Evolutionary conservation across 2,797 vertebrate genomes (phyloP).

Genomic region (Tinamus major): DNA sequence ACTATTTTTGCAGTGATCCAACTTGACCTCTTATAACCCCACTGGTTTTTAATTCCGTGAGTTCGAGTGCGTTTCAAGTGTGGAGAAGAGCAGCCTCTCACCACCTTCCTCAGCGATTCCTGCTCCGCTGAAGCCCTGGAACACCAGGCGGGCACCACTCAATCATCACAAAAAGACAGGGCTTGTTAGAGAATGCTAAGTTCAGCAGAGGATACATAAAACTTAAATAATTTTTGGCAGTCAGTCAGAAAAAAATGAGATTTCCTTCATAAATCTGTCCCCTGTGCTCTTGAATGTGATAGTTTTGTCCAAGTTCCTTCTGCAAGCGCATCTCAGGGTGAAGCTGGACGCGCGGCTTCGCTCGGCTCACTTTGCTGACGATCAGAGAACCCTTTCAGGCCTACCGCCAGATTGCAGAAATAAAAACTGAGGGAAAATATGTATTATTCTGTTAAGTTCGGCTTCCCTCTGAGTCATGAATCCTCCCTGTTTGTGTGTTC

Average conservation of each 20-base stretch:
- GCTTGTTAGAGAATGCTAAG: background rate
- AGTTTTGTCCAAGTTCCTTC: background rate
- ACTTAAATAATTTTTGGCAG: background rate
- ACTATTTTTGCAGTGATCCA: background rate
- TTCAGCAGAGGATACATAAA: background rate
- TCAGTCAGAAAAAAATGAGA: background rate
- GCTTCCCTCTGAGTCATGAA: background rate
- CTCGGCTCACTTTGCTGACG: background rate
- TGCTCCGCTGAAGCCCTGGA: background rate
- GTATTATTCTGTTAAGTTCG: background rate
- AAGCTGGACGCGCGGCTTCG: background rate
- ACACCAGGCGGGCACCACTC: background rate
- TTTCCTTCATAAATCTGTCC: background rate
- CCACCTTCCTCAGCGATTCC: background rate
- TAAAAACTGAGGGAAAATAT: slow-evolving; percentile 18
- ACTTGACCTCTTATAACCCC: background rate
- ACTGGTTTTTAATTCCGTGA: background rate
- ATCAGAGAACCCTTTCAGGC: background rate
- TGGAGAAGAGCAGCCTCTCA: background rate
- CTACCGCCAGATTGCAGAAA: background rate
- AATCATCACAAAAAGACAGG: background rate
- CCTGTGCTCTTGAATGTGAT: background rate
- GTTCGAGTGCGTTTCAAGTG: background rate
- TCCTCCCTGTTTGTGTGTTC: background rate
- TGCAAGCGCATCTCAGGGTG: background rate